phyloP scores from a whole-genome alignment of 2,888 invertebrate species.

The Adelognathus sp. region DNA sequence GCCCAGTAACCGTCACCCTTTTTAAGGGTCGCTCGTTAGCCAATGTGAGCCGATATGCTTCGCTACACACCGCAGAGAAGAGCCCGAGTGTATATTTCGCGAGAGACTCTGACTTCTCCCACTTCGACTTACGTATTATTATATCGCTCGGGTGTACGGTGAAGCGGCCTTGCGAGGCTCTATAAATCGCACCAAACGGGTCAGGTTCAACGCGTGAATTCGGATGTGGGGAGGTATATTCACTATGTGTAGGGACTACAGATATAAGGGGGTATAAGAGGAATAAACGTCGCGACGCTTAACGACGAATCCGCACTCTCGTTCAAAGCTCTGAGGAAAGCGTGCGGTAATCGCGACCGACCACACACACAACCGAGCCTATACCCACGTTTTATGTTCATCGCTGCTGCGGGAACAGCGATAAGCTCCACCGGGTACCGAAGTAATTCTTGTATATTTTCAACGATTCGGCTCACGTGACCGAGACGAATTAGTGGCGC shows the following conservation, averaged over 20 bases:
- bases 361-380: not conserved
- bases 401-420: constrained; percentile 33
- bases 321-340: not conserved
- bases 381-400: not conserved
- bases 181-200: not conserved
- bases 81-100: constrained; percentile 23
- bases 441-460: not conserved
- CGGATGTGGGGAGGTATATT: not conserved
- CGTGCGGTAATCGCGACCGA: not conserved
- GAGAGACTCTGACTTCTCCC: not conserved
- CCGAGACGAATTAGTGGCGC: constrained; percentile 4
- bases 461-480: not conserved
- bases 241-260: not conserved
- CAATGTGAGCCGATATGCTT: constrained; percentile 51
- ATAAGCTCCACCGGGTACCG: constrained; percentile 38
- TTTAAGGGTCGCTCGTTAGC: constrained; percentile 59
- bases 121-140: not conserved
- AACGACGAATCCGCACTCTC: constrained; percentile 7
- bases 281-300: constrained; percentile 10
- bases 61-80: constrained; percentile 28
- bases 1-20: constrained; percentile 34
- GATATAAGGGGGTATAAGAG: not conserved
- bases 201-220: not conserved
- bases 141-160: not conserved
- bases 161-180: not conserved